Percentiles rank a stretch among this genome's conserved stretches.
Conservation (phyloP, 2,797 vertebrate genomes). For the Masticophis lateralis region DNA sequence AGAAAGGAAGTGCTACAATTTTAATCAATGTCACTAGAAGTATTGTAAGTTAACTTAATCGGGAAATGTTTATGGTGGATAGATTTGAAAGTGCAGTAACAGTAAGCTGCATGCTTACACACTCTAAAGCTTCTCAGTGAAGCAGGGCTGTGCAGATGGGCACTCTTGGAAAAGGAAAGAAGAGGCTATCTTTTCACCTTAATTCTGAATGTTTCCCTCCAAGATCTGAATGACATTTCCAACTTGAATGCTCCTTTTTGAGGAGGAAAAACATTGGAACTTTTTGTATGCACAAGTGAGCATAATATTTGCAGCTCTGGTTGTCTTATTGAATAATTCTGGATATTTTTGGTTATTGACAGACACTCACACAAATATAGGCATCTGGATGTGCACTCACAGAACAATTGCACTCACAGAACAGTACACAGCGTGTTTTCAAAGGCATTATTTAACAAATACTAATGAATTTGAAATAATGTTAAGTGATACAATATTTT, state of each 20-base stretch:
- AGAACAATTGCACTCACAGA: neutral
- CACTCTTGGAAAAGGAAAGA: neutral
- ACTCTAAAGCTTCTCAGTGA: neutral
- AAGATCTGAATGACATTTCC: neutral
- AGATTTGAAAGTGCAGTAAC: neutral
- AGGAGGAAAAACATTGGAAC: neutral
- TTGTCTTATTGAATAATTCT: neutral
- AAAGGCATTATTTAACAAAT: neutral
- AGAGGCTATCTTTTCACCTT: neutral
- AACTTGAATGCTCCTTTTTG: neutral
- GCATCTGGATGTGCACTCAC: neutral
- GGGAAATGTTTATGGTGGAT: neutral
- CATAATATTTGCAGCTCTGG: neutral
- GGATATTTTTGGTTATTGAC: neutral
- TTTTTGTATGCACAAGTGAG: neutral
- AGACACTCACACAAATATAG: neutral
- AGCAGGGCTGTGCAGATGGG: neutral
- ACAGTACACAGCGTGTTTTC: neutral
- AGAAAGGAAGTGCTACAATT: neutral
- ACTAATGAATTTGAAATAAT: neutral
- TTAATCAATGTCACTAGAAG: neutral
- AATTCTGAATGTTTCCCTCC: neutral
- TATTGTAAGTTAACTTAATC: neutral
- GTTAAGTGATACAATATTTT: neutral
- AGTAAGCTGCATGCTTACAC: neutral